These are phyloP conservation scores for Mamestra configurata DNA, from an alignment of 1,140 invertebrate genomes.

Conservation along the genomic window DNA sequence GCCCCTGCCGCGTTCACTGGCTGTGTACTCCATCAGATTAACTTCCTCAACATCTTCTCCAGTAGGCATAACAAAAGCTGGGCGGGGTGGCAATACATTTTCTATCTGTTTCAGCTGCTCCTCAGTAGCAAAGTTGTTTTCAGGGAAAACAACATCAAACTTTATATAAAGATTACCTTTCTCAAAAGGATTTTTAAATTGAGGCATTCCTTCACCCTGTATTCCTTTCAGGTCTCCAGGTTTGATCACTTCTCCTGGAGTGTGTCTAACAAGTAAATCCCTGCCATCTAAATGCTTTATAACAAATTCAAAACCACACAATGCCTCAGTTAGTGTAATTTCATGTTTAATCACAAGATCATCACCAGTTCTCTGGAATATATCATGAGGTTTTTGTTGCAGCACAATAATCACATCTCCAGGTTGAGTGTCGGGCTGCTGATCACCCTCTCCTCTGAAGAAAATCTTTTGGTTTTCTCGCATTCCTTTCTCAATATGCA, in stretches of 20 bases:
- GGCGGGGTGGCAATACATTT: constrained; percentile 90
- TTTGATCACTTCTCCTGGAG: constrained; percentile 92
- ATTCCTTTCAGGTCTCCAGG: constrained; percentile 95
- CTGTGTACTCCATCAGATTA: constrained; percentile 93
- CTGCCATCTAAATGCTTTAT: constrained; percentile 95
- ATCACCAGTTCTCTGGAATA: constrained; percentile 92
- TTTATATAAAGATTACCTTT: constrained; percentile 96
- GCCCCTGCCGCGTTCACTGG: constrained; percentile 83
- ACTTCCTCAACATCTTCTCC: constrained; percentile 95
- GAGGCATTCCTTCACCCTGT: constrained; percentile 96
- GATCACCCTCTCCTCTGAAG: constrained; percentile 96
- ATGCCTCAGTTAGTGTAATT: constrained; percentile 94
- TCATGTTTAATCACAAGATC: constrained; percentile 93
- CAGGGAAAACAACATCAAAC: constrained; percentile 95
- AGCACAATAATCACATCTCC: constrained; percentile 97
- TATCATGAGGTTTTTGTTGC: constrained; percentile 93
- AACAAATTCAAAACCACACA: constrained; percentile 96
- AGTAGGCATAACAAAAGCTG: constrained; percentile 90
- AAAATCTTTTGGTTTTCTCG: constrained; percentile 95
- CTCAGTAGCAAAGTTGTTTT: constrained; percentile 93
- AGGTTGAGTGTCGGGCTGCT: constrained; percentile 94
- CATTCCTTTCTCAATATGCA: constrained; percentile 97
- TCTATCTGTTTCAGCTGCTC: constrained; percentile 92
- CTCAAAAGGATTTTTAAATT: constrained; percentile 93
- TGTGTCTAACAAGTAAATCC: constrained; percentile 91